Percentiles rank a stretch among this genome's conserved stretches.
Evolutionary conservation across 2,888 invertebrate species (phyloP).

Genomic region (Unio pictorum): DNA sequence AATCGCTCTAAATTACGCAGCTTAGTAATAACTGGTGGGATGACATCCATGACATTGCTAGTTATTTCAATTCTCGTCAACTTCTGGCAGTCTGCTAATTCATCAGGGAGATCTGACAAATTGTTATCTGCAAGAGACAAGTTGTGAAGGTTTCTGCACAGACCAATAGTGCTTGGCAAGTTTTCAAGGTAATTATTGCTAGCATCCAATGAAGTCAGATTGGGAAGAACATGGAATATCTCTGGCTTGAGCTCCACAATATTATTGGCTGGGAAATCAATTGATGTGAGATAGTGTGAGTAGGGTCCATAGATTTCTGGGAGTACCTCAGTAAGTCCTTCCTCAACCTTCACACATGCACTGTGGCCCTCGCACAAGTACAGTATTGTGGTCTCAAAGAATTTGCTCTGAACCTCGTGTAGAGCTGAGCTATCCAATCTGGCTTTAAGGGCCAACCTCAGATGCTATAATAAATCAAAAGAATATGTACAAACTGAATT

Average conservation of each 20-base stretch:
- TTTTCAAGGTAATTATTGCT: constrained; percentile 41
- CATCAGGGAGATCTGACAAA: constrained; percentile 41
- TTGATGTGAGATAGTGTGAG: constrained; percentile 42
- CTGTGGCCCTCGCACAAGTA: constrained; percentile 48
- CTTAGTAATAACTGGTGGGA: constrained; percentile 47
- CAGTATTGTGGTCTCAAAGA: constrained; percentile 25
- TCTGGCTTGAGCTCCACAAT: constrained; percentile 42
- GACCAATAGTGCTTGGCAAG: constrained; percentile 47
- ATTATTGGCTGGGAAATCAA: constrained; percentile 44
- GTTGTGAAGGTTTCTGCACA: constrained; percentile 38
- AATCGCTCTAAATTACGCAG: constrained; percentile 44
- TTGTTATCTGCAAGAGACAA: constrained; percentile 43
- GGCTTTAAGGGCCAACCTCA: too few relatives aligned
- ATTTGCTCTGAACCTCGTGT: constrained; percentile 14
- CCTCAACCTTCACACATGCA: constrained; percentile 30
- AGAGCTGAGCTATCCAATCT: constrained; percentile 10
- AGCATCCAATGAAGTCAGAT: constrained; percentile 44
- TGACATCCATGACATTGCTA: constrained; percentile 41
- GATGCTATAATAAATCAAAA: too few relatives aligned
- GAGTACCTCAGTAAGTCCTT: constrained; percentile 33
- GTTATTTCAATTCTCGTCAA: constrained; percentile 45
- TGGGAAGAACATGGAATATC: constrained; percentile 45
- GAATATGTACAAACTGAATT: too few relatives aligned
- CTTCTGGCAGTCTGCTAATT: constrained; percentile 36
- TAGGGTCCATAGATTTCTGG: constrained; percentile 37